These are phyloP conservation scores for Atherinomorus stipes DNA, from an alignment of 2,113 vertebrate genomes.

Conservation along the genomic window DNA sequence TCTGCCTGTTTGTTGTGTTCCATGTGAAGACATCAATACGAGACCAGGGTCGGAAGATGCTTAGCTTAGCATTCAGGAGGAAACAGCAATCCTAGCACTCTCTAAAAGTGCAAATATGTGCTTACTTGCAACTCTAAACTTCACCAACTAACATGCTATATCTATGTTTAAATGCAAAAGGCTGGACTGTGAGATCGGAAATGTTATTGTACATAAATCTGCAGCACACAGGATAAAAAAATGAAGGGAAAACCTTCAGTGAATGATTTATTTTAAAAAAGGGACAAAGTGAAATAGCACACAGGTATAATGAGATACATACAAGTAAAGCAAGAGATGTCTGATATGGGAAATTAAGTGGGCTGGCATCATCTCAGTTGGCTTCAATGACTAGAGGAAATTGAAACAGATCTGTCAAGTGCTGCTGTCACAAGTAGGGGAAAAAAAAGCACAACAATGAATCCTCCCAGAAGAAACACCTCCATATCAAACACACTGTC, in stretches of 20 bases:
- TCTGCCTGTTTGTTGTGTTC: conserved; percentile 1
- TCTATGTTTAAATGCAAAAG: not conserved
- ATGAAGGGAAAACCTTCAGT: conserved; percentile 5
- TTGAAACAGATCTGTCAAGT: not conserved
- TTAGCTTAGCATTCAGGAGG: conserved; percentile 2
- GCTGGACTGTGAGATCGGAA: not conserved
- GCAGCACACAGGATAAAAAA: not conserved
- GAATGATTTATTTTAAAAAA: conserved; percentile 32
- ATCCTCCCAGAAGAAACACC: conserved; percentile 6
- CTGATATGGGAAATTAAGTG: conserved; percentile 39
- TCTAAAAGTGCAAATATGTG: not conserved
- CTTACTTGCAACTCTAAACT: not conserved
- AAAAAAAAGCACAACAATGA: conserved; percentile 4
- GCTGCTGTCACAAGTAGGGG: not conserved
- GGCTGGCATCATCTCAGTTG: conserved; percentile 30
- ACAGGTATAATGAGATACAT: conserved; percentile 32
- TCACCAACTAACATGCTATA: conserved; percentile 4
- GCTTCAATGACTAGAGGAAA: conserved; percentile 33
- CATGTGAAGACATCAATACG: not conserved
- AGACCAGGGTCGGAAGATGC: not conserved
- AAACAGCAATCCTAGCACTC: not conserved
- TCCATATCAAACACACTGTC: conserved; percentile 15
- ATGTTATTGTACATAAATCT: not conserved
- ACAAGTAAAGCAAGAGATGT: conserved; percentile 20
- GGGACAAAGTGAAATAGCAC: conserved; percentile 39